Conservation (phyloP, 2,888 invertebrate genomes). For the Tetranychus piercei region DNA sequence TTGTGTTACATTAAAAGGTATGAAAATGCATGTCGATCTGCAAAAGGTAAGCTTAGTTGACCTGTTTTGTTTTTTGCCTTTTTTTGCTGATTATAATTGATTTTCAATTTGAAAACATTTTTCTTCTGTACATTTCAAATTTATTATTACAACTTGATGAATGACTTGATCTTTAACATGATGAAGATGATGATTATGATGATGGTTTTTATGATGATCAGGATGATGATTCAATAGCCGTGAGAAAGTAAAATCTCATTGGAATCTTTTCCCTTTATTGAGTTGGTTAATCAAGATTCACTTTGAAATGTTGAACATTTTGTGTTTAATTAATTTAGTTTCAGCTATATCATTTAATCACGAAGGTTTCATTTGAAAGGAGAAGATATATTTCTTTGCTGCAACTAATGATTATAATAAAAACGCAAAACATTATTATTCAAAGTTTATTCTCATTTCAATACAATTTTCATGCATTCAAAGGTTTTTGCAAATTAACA, state of each 20-base stretch:
- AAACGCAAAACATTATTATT: too few species aligned
- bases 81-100: not conserved
- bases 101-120: not conserved
- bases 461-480: too few species aligned
- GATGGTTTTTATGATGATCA: not conserved
- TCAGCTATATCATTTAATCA: not conserved
- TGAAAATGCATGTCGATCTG: too few species aligned
- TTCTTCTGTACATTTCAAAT: not conserved
- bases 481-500: too few species aligned
- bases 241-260: not conserved
- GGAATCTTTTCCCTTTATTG: not conserved
- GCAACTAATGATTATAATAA: too few species aligned
- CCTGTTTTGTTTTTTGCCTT: not conserved
- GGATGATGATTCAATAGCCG: not conserved
- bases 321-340: not conserved
- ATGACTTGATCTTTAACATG: not conserved
- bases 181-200: not conserved
- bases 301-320: not conserved
- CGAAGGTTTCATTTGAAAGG: not conserved
- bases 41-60: too few species aligned
- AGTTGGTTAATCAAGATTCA: not conserved
- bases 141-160: not conserved
- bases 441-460: too few species aligned
- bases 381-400: too few species aligned
- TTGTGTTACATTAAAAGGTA: too few species aligned